These are phyloP conservation scores for Xyrichtys novacula DNA, from an alignment of 2,797 vertebrate genomes.

Conservation along the genomic window DNA sequence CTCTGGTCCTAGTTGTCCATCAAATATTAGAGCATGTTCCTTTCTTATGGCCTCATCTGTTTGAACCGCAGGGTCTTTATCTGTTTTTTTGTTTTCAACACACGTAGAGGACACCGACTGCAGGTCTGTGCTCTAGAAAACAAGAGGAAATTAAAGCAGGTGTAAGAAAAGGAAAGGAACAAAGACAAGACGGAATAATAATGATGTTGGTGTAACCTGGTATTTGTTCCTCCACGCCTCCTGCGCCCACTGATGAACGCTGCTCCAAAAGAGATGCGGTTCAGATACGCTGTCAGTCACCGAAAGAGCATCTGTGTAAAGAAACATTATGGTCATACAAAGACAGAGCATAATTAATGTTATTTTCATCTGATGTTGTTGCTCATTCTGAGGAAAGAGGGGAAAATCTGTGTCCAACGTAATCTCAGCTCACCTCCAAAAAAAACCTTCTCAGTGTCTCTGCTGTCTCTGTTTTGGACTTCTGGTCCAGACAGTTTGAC, in stretches of 20 bases:
- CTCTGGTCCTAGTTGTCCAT: background rate
- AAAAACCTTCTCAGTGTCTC: conserved; percentile 15
- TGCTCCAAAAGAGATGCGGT: conserved; percentile 47
- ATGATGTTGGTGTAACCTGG: conserved; percentile 70
- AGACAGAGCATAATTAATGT: too few species aligned
- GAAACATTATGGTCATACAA: too few species aligned
- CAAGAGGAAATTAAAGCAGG: conserved; percentile 3
- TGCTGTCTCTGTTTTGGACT: background rate
- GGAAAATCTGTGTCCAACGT: background rate
- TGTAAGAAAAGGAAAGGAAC: background rate
- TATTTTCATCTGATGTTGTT: too few species aligned
- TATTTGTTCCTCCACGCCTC: conserved; percentile 61
- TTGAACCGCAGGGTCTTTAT: conserved; percentile 16
- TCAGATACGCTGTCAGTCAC: conserved; percentile 30
- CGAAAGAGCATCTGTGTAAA: conserved; percentile 48
- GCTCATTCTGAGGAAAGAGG: too few species aligned
- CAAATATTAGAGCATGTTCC: background rate
- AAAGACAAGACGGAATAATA: background rate
- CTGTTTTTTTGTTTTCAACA: conserved; percentile 25
- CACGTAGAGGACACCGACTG: conserved; percentile 5
- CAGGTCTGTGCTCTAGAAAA: conserved; percentile 44
- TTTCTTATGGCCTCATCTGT: conserved; percentile 8
- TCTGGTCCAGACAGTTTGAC: conserved; percentile 43
- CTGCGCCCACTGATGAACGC: conserved; percentile 55
- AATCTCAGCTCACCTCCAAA: conserved; percentile 69